A percentile compares a stretch with the other conserved stretches of the same genome.
Evolutionary conservation across 2,113 vertebrate genomes (phyloP).

Genomic region (Prietella phreatophila): DNA sequence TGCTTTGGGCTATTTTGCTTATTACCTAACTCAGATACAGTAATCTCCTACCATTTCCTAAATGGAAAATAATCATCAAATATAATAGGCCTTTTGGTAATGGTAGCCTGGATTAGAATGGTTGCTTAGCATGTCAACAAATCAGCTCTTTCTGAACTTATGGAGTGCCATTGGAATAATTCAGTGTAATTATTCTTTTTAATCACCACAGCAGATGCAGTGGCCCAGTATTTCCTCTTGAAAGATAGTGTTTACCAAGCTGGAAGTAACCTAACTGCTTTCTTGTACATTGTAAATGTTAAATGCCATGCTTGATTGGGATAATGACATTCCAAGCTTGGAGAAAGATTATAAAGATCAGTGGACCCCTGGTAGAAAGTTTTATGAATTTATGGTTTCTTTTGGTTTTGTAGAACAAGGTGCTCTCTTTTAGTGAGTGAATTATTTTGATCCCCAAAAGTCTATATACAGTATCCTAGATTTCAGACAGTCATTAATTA

Average conservation of each 20-base stretch:
- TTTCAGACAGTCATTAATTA: not conserved
- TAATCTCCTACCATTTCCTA: constrained; percentile 23
- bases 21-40: constrained; percentile 8
- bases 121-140: constrained; percentile 51
- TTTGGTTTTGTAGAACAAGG: not conserved
- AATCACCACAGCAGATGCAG: constrained; percentile 46
- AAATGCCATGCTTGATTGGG: constrained; percentile 37
- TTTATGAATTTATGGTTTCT: not conserved
- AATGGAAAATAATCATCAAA: constrained; percentile 21
- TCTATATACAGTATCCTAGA: not conserved
- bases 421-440: not conserved
- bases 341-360: constrained; percentile 32
- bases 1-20: constrained; percentile 17
- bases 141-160: constrained; percentile 44
- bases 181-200: constrained; percentile 54
- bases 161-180: constrained; percentile 52
- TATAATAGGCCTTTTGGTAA: constrained; percentile 34
- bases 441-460: not conserved
- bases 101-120: constrained; percentile 28
- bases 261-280: constrained; percentile 29
- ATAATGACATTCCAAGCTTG: constrained; percentile 8
- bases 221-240: constrained; percentile 33
- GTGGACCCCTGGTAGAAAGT: constrained; percentile 22
- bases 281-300: constrained; percentile 26
- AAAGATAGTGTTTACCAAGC: constrained; percentile 49